A percentile compares a stretch with the other conserved stretches of the same genome.
These are phyloP conservation scores for Cossypha polioptera DNA, from an alignment of 2,797 vertebrate species.

Conservation along the genomic window DNA sequence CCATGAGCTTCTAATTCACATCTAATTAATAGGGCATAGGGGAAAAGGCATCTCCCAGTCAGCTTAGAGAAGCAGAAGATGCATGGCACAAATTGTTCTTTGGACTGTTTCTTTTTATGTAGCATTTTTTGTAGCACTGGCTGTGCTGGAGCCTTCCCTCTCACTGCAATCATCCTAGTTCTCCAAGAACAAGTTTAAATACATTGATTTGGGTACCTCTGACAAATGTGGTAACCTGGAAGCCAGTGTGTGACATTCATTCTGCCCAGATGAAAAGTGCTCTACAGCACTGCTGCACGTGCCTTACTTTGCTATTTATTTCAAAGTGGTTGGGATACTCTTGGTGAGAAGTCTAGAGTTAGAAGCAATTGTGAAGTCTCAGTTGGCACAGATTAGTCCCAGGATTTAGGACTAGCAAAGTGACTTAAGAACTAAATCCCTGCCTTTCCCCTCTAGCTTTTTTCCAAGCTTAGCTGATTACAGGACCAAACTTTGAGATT, in stretches of 20 bases:
- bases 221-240: not conserved
- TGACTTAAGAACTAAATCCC: slow-evolving; percentile 58
- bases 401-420: slow-evolving; percentile 52
- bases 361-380: slow-evolving; percentile 2
- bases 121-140: not conserved
- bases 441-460: slow-evolving; percentile 46
- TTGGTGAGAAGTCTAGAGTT: not conserved
- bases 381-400: slow-evolving; percentile 35
- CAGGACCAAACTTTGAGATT: slow-evolving; percentile 37
- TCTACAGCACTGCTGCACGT: not conserved
- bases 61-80: not conserved
- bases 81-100: not conserved
- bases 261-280: not conserved
- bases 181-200: not conserved
- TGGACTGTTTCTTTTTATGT: not conserved
- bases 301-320: not conserved
- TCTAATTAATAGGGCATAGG: not conserved
- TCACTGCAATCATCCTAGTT: not conserved
- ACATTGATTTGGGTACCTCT: not conserved
- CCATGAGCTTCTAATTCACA: not conserved
- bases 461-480: slow-evolving; percentile 40
- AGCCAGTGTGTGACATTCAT: not conserved
- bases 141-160: not conserved
- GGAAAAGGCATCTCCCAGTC: not conserved
- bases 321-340: not conserved